Evolutionary conservation across 2,888 invertebrate genomes (phyloP), one percentile per base, ranked within the genome.

Genomic region (Synergus umbraculus): DNA sequence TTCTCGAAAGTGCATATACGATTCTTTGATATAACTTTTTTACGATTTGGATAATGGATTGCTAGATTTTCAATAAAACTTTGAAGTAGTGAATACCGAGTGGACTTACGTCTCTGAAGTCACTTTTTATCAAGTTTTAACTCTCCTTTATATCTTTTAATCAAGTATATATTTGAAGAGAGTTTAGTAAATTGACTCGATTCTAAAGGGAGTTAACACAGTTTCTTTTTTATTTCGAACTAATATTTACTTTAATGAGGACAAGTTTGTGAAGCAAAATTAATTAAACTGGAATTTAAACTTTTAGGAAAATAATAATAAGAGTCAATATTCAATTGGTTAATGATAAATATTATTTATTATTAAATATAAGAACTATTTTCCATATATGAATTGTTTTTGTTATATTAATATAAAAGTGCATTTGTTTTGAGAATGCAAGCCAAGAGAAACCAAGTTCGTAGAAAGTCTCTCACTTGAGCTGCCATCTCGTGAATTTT

Each of bases 51-150:
- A 13, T 22, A 67, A 67, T 67, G 46, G 67, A 22, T 46, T 67
- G 67, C 46, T 67, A 67, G 46, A 67, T 46, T 67, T 67, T 46
- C 67, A 67, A 46, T 67, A 67, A 67, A 67, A 67, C 67, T 67
- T 67, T 46, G 18, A 7, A 44, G 18, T 13, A 22, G 22, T 44
- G 67, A 67, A 67, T 67, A 22, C 46, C 22, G 46, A 7, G 7
- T 18, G 22, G 29, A 46, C 46, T 67, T 67, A 67, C 22, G 67
- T 67, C 29, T 44, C 46, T 22, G 44, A 10, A 46, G 67, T 67
- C 67, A 67, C 67, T 67, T 67, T 67, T 67, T 67, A 67, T 46
- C 22, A 67, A 67, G 46, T 67, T 46, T 67, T 67, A 67, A 67
- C 67, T 46, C 46, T 13, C 67, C 12, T 46, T 29, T 67, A 46